phyloP scores from a whole-genome alignment of 2,113 vertebrate genomes.

The Callocephalon fimbriatum region DNA sequence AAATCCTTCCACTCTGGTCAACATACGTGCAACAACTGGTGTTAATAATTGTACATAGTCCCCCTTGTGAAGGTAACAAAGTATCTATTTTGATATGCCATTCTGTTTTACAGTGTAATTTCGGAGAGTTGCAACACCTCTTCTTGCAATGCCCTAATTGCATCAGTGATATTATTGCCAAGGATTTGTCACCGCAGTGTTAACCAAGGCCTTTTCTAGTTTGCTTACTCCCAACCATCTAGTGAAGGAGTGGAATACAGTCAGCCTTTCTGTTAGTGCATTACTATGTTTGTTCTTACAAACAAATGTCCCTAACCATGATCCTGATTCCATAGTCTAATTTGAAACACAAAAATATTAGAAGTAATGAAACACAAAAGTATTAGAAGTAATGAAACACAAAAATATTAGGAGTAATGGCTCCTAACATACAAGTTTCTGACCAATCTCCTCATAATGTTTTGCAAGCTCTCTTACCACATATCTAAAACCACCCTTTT shows the following conservation, averaged over 20 bases:
- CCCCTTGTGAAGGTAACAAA: not conserved
- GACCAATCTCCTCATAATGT: not conserved
- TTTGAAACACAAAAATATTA: not conserved
- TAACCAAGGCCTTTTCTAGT: not conserved
- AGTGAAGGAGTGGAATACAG: rapidly evolving
- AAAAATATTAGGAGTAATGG: not conserved
- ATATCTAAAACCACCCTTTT: not conserved
- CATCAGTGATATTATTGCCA: not conserved
- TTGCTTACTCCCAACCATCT: not conserved
- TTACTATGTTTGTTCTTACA: not conserved
- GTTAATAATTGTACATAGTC: not conserved
- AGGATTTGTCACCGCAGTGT: not conserved
- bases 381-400: not conserved
- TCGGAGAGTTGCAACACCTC: not conserved
- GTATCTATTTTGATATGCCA: not conserved
- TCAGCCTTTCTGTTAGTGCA: not conserved
- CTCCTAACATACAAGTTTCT: not conserved
- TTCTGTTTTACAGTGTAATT: not conserved
- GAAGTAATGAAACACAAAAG: not conserved
- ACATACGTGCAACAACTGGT: not conserved
- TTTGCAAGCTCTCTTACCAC: not conserved
- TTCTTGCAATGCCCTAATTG: not conserved
- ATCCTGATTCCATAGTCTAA: not conserved
- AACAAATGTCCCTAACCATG: not conserved
- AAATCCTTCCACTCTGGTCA: not conserved